phyloP scores from a whole-genome alignment of 1,140 invertebrate genomes.

The Drosophila bipectinata region DNA sequence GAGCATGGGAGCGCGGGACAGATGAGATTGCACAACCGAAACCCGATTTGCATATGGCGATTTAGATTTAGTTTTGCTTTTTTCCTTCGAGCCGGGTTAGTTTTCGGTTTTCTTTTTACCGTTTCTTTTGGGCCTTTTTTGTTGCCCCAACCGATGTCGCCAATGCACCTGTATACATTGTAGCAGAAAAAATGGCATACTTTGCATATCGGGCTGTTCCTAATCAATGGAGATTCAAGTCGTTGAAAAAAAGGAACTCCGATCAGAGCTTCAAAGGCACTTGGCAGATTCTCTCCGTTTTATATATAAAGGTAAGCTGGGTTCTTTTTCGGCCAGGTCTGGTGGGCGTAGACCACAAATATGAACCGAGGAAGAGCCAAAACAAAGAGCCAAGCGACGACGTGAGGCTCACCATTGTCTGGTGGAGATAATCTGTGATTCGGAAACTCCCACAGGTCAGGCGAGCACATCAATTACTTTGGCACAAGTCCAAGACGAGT shows the following conservation, averaged over 20 bases:
- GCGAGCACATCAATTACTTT: slow-evolving; percentile 83
- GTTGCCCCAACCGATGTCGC: slow-evolving; percentile 28
- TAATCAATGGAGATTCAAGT: slow-evolving; percentile 38
- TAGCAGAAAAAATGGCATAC: slow-evolving; percentile 3
- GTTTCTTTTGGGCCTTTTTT: slow-evolving; percentile 10
- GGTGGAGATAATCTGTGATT: slow-evolving; percentile 83
- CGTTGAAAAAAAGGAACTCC: slow-evolving; percentile 14
- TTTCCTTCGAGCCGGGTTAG: slow-evolving; percentile 18
- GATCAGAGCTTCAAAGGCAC: slow-evolving; percentile 8
- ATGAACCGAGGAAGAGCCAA: slow-evolving; percentile 42
- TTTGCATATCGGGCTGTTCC: slow-evolving; percentile 39
- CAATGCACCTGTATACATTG: slow-evolving; percentile 46
- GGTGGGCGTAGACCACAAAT: slow-evolving; percentile 65
- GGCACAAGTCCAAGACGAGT: slow-evolving; percentile 70
- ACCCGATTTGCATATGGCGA: slow-evolving; percentile 71
- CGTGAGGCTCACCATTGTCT: slow-evolving; percentile 81
- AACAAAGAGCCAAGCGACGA: slow-evolving; percentile 62
- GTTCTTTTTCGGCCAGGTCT: slow-evolving; percentile 27
- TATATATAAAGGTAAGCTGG: not conserved
- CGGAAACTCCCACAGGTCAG: slow-evolving; percentile 83
- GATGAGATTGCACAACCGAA: slow-evolving; percentile 64
- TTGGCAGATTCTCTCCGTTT: not conserved
- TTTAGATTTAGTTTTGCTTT: slow-evolving; percentile 60
- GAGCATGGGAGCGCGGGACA: slow-evolving; percentile 67
- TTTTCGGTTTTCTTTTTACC: slow-evolving; percentile 30